These are phyloP conservation scores for Ceratitis capitata DNA, from an alignment of 1,140 invertebrate species.

Conservation along the genomic window DNA sequence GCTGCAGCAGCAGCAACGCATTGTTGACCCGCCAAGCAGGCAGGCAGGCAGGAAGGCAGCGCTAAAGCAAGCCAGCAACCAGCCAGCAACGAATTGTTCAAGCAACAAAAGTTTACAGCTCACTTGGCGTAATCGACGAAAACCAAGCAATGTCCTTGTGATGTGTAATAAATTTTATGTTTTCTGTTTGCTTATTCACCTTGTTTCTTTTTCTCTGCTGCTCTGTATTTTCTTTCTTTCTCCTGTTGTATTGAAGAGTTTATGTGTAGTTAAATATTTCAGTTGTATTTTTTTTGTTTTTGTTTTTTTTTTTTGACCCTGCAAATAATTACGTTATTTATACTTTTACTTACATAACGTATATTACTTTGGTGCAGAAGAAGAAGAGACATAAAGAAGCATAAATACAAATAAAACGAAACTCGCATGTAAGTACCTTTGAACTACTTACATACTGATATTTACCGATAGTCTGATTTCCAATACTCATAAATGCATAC, in stretches of 20 bases:
- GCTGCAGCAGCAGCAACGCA: too few relatives aligned
- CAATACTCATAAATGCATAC: constrained; percentile 13
- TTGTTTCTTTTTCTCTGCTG: too few relatives aligned
- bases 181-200: not conserved
- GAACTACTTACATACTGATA: not conserved
- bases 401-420: not conserved
- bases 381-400: too few relatives aligned
- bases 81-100: not conserved
- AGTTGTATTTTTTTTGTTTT: too few relatives aligned
- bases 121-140: constrained; percentile 17
- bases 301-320: not conserved
- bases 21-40: too few relatives aligned
- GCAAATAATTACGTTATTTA: constrained; percentile 36
- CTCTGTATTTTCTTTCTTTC: too few relatives aligned
- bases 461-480: not conserved
- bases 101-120: constrained; percentile 20
- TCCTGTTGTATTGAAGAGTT: not conserved
- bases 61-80: not conserved
- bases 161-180: constrained; percentile 22
- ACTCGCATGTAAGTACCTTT: not conserved
- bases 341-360: not conserved
- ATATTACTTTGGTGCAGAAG: not conserved
- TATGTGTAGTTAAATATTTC: constrained; percentile 12
- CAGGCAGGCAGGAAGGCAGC: too few relatives aligned
- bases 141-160: constrained; percentile 1